phyloP scores from a whole-genome alignment of 2,113 vertebrate genomes.

The Pseudonaja textilis region DNA sequence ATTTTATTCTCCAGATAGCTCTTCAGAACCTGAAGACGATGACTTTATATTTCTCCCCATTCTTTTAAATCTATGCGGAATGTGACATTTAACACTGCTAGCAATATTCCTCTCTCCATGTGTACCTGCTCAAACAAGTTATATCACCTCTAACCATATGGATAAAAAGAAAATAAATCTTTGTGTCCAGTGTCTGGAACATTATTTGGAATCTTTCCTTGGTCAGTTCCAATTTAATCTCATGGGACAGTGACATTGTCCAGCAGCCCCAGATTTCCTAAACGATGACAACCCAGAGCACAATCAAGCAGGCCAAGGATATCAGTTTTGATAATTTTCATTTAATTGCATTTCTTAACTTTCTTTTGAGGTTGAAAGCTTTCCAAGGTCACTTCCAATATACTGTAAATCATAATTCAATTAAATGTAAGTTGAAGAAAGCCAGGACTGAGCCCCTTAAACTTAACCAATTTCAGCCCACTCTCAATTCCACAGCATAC shows the following conservation, averaged over 20 bases:
- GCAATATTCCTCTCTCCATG: constrained; percentile 60
- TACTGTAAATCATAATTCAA: neutral
- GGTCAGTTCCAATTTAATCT: neutral
- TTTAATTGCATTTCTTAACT: neutral
- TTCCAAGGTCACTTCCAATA: neutral
- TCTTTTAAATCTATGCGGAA: constrained; percentile 64
- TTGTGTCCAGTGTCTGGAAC: constrained; percentile 22
- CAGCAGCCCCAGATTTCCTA: constrained; percentile 1
- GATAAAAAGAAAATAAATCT: constrained; percentile 11
- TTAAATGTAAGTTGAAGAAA: neutral
- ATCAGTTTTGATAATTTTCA: neutral
- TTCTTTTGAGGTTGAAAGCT: neutral
- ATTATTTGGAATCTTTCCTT: neutral
- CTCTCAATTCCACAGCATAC: neutral
- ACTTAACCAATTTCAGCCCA: neutral
- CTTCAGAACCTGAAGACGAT: constrained; percentile 45
- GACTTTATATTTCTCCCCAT: constrained; percentile 48
- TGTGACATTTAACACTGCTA: constrained; percentile 57
- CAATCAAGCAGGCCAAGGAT: neutral
- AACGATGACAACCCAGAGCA: neutral
- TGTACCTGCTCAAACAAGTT: constrained; percentile 52
- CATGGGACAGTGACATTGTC: neutral
- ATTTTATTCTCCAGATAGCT: constrained; percentile 58
- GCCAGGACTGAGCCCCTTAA: neutral
- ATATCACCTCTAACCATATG: constrained; percentile 46